These are phyloP conservation scores for Pyrocephalus nanus DNA, from an alignment of 2,797 vertebrate genomes.

Conservation along the genomic window DNA sequence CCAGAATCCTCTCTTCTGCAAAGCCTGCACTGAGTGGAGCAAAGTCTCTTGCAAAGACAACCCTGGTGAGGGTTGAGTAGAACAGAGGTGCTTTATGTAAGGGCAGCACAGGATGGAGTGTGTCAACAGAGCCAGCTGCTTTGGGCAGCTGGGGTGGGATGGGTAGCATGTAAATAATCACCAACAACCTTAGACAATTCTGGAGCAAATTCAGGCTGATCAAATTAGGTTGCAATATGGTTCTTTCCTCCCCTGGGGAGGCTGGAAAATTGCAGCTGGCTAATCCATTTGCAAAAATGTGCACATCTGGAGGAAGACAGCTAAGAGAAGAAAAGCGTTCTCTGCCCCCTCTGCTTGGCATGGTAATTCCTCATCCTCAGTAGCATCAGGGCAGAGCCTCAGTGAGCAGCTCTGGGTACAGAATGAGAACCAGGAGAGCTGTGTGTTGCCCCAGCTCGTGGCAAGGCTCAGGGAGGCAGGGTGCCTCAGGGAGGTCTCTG, in stretches of 20 bases:
- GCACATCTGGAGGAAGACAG: conserved; percentile 28
- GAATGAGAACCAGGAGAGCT: neutral
- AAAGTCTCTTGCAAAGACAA: neutral
- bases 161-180: neutral
- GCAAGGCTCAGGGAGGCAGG: neutral
- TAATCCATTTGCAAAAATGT: neutral
- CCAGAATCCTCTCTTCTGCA: neutral
- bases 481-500: neutral
- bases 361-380: neutral
- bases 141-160: accelerated
- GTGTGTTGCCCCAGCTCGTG: accelerated
- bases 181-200: neutral
- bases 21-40: neutral
- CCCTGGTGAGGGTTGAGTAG: neutral
- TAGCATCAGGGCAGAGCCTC: neutral
- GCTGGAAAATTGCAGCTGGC: conserved; percentile 11
- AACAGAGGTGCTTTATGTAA: neutral
- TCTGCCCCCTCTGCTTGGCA: neutral
- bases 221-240: conserved; percentile 46
- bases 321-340: conserved; percentile 21
- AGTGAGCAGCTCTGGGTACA: neutral
- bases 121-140: neutral
- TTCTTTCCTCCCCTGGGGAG: neutral
- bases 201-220: conserved; percentile 34
- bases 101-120: neutral